Conservation (phyloP, 1,140 invertebrate species). For the Hyphantria cunea region DNA sequence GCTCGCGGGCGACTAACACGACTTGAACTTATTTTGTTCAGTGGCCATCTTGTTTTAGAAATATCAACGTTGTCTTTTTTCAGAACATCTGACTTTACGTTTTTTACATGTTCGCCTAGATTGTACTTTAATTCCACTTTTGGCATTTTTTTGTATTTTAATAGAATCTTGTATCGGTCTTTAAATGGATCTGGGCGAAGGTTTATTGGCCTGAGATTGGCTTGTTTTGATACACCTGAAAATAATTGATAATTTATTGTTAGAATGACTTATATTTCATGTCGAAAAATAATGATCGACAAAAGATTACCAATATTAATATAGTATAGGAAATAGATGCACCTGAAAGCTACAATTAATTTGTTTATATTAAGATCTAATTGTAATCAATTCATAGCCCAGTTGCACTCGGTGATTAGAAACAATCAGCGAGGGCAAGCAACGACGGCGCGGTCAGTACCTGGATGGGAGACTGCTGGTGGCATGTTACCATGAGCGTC, state of each 20-base stretch:
- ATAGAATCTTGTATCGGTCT: constrained; percentile 50
- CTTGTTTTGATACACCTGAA: constrained; percentile 31
- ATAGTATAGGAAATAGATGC: background rate
- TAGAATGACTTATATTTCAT: background rate
- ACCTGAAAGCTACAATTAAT: background rate
- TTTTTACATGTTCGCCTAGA: constrained; percentile 61
- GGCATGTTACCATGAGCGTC: too few relatives aligned
- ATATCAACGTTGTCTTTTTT: constrained; percentile 51
- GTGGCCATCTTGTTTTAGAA: constrained; percentile 61
- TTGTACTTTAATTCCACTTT: constrained; percentile 66
- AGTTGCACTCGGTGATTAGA: too few relatives aligned
- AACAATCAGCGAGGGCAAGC: too few relatives aligned
- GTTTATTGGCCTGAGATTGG: constrained; percentile 15
- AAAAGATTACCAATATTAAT: background rate
- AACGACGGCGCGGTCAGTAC: too few relatives aligned
- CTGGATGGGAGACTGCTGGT: too few relatives aligned
- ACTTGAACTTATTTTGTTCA: constrained; percentile 35
- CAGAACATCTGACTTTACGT: constrained; percentile 49
- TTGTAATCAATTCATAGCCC: too few relatives aligned
- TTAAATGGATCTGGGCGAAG: constrained; percentile 48
- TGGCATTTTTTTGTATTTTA: constrained; percentile 59
- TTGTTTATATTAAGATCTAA: too few relatives aligned
- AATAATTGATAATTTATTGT: background rate
- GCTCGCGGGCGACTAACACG: background rate
- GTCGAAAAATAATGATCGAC: too few relatives aligned